These are phyloP conservation scores for Galerucella calmariensis DNA, from an alignment of 2,888 invertebrate species.

Conservation along the genomic window DNA sequence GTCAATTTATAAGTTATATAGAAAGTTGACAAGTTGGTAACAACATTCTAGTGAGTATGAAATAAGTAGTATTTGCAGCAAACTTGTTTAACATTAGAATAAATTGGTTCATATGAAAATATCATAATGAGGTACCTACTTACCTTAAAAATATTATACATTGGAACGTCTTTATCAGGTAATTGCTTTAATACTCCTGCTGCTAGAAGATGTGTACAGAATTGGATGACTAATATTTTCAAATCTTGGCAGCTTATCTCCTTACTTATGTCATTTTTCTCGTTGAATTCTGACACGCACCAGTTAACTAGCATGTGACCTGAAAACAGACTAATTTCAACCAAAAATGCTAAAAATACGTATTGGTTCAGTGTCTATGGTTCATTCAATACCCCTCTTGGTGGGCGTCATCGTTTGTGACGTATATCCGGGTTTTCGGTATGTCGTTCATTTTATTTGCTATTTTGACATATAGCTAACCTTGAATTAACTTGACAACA, in stretches of 20 bases:
- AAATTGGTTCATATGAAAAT: no score
- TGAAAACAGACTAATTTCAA: conserved; percentile 60
- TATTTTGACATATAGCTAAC: no score
- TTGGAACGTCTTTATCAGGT: conserved; percentile 77
- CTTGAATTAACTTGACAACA: no score
- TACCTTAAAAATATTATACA: conserved; percentile 79
- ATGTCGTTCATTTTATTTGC: no score
- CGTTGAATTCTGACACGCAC: conserved; percentile 83
- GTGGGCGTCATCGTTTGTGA: no score
- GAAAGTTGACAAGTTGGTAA: no score
- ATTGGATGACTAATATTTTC: conserved; percentile 81
- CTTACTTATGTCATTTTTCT: conserved; percentile 74
- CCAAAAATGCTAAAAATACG: not conserved
- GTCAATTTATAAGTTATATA: no score
- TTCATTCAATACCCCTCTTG: no score
- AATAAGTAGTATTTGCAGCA: not conserved
- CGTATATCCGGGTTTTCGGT: no score
- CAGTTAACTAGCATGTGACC: conserved; percentile 94
- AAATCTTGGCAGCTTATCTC: conserved; percentile 78
- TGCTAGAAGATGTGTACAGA: conserved; percentile 87
- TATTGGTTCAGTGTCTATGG: not conserved
- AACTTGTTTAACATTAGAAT: not conserved
- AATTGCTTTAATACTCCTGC: conserved; percentile 87
- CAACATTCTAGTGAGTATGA: no score
- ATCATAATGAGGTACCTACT: conserved; percentile 40